Percentiles rank a stretch among this genome's conserved stretches.
Conservation (phyloP, 2,797 vertebrate genomes). For the Meda fulgida region DNA sequence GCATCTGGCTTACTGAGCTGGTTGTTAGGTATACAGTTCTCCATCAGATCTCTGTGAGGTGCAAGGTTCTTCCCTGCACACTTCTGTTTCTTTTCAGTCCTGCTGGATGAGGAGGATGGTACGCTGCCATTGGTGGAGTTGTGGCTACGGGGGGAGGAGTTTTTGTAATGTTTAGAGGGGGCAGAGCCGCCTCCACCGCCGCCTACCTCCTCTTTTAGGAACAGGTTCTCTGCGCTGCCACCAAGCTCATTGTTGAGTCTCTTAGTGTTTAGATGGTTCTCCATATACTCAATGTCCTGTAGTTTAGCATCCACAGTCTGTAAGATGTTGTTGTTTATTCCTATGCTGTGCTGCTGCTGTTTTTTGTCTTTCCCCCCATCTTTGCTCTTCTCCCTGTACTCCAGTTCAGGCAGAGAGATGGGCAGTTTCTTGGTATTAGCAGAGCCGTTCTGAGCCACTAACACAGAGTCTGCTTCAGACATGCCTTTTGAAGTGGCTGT, state of each 20-base stretch:
- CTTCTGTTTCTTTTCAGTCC: constrained; percentile 96
- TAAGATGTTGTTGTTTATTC: constrained; percentile 95
- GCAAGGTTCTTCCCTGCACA: constrained; percentile 86
- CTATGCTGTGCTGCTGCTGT: constrained; percentile 83
- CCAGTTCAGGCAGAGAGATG: constrained; percentile 90
- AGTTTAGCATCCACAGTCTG: constrained; percentile 96
- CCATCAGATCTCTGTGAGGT: constrained; percentile 90
- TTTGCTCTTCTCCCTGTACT: constrained; percentile 94
- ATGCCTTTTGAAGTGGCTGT: constrained; percentile 88
- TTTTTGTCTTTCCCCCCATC: constrained; percentile 90
- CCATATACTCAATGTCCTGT: constrained; percentile 97
- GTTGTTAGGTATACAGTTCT: constrained; percentile 98
- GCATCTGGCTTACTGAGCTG: constrained; percentile 95
- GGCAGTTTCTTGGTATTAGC: constrained; percentile 89
- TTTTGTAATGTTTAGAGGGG: constrained; percentile 60
- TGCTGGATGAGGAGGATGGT: constrained; percentile 78
- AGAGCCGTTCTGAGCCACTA: constrained; percentile 91
- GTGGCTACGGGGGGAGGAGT: constrained; percentile 87
- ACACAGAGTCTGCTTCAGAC: constrained; percentile 87
- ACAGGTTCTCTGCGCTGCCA: constrained; percentile 64
- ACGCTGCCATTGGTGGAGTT: constrained; percentile 91
- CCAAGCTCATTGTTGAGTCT: constrained; percentile 94
- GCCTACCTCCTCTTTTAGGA: constrained; percentile 72
- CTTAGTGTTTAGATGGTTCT: constrained; percentile 94
- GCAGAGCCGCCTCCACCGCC: constrained; percentile 62